Percentiles rank a stretch among this genome's conserved stretches.
Evolutionary conservation across 2,888 invertebrate genomes (phyloP).

Genomic region (Chaetogeoica ovagalla): DNA sequence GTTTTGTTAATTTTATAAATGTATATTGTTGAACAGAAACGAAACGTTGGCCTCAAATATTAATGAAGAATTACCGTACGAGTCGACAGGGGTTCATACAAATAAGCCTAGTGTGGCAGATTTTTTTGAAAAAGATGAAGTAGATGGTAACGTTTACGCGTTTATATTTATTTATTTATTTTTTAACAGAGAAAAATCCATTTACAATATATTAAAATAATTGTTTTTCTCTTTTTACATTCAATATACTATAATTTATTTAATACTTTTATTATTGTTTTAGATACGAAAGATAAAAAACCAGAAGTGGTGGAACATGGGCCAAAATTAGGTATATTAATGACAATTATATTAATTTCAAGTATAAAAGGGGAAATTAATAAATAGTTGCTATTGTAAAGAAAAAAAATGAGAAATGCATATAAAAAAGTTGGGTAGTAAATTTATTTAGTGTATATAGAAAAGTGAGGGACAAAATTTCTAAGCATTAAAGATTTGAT

Average conservation of each 20-base stretch:
- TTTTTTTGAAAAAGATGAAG: conserved; percentile 25
- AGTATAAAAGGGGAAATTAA: background rate
- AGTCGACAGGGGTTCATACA: conserved; percentile 42
- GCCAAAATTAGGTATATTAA: conserved; percentile 29
- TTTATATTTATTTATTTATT: background rate
- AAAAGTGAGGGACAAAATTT: background rate
- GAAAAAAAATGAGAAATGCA: too few relatives aligned
- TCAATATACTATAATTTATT: background rate
- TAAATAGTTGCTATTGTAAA: background rate
- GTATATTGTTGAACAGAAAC: conserved; percentile 9
- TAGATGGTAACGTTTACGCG: conserved; percentile 1
- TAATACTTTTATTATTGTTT: background rate
- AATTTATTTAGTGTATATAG: too few relatives aligned
- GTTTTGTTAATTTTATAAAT: conserved; percentile 1
- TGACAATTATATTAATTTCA: background rate
- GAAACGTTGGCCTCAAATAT: background rate
- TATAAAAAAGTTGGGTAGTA: too few relatives aligned
- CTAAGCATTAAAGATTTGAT: too few relatives aligned
- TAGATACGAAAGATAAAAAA: conserved; percentile 29
- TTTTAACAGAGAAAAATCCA: too few relatives aligned
- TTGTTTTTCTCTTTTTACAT: too few relatives aligned
- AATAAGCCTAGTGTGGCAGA: conserved; percentile 28
- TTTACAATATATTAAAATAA: background rate
- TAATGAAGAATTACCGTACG: conserved; percentile 36
- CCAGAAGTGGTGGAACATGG: conserved; percentile 15